phyloP scores from a whole-genome alignment of 2,888 invertebrate genomes.

The Rotaria socialis region DNA sequence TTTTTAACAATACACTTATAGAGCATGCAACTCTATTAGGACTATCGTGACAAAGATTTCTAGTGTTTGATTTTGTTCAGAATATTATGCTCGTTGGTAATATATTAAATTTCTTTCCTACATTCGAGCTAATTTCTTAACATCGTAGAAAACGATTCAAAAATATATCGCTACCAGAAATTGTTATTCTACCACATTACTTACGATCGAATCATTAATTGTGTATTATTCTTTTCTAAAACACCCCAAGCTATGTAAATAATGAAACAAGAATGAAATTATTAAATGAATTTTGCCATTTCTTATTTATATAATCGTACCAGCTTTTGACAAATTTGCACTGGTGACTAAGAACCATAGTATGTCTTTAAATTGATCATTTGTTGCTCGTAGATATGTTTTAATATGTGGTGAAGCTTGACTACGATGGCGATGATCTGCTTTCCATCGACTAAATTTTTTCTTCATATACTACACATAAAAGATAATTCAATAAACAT shows the following conservation, averaged over 20 bases:
- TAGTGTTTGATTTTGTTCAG: too few relatives aligned
- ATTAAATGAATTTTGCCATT: too few relatives aligned
- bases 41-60: too few relatives aligned
- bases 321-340: slow-evolving; percentile 90
- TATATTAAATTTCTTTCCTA: too few relatives aligned
- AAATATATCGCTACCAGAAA: too few relatives aligned
- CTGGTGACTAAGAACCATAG: slow-evolving; percentile 81
- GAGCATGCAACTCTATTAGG: too few relatives aligned
- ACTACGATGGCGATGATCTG: slow-evolving; percentile 67
- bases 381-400: slow-evolving; percentile 73
- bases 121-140: too few relatives aligned
- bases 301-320: background rate
- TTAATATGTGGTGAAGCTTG: slow-evolving; percentile 92
- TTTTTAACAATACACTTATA: too few relatives aligned
- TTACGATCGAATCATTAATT: slow-evolving; percentile 72
- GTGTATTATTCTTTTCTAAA: slow-evolving; percentile 65
- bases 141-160: too few relatives aligned
- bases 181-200: background rate
- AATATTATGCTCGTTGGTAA: too few relatives aligned
- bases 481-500: background rate
- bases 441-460: slow-evolving; percentile 42
- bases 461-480: background rate
- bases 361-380: slow-evolving; percentile 65
- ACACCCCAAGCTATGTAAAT: slow-evolving; percentile 72
- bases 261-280: background rate